Evolutionary conservation across 1,140 invertebrate genomes (phyloP), one percentile per base, ranked within the genome.

Genomic region (Asbolus verrucosus): DNA sequence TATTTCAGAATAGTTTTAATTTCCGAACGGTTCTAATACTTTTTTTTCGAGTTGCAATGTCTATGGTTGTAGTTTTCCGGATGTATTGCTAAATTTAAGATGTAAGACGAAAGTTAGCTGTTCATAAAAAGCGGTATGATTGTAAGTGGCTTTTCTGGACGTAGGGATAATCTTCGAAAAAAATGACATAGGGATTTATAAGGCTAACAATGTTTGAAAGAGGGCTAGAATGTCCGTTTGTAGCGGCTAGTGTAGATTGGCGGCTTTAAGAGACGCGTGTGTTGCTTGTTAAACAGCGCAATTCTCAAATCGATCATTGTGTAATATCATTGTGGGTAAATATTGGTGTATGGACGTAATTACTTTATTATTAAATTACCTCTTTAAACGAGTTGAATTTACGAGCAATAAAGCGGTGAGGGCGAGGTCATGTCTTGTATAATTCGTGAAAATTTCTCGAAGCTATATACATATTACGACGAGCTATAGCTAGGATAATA

Each of bases 151-250:
- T 79, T 79, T 76, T 61, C 63, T 69, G 71, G 74, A 77, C 76
- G 73, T 67, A 72, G 74, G 75, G 78, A 76, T 78, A 77, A 79
- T 78, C 76, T 77, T 75, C 39, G 50, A 70, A 78, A 79, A 78
- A 79, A 79, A 78, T 78, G 77, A 78, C 77, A 75, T 70, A 67
- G 76, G 78, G 78, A 79, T 79, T 79, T 79, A 79, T 79, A 75
- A 74, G 75, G 75, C 75, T 78, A 75, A 77, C 74, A 76, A 77
- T 74, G 75, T 78, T 77, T 70, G 73, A 65, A 76, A 73, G 73
- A 76, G 76, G 77, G 76, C 75, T 72, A 74, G 75, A 73, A 66
- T 67, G 74, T 59, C 73, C 61, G 72, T 60, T 68, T 59, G 67
- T 59, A 36, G 33, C 65, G 73, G 71, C 71, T 74, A 74, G 61